A percentile compares a stretch with the other conserved stretches of the same genome.
Conservation (phyloP, 2,888 invertebrate genomes). For the Onchidella celtica region DNA sequence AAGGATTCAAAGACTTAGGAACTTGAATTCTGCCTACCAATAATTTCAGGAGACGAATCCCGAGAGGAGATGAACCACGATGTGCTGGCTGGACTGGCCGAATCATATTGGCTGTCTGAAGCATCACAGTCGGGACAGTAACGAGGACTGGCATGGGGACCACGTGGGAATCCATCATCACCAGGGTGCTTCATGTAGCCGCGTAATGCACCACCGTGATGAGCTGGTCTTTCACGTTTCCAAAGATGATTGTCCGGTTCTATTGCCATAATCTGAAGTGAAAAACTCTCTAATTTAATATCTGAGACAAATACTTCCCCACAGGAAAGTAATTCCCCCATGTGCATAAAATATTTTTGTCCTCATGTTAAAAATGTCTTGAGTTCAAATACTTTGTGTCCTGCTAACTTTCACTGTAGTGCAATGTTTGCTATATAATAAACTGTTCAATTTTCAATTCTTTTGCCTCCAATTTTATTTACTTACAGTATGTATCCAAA, state of each 20-base stretch:
- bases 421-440: too few species aligned
- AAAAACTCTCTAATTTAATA: not conserved
- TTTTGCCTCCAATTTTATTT: not conserved
- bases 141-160: slow-evolving; percentile 72
- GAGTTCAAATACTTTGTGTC: too few species aligned
- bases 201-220: slow-evolving; percentile 78
- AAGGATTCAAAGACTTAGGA: not conserved
- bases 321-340: not conserved
- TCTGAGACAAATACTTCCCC: not conserved
- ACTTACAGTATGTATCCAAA: too few species aligned
- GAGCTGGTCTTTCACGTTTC: slow-evolving; percentile 73
- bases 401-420: too few species aligned
- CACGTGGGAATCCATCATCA: slow-evolving; percentile 75
- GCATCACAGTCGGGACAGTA: slow-evolving; percentile 65
- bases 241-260: slow-evolving; percentile 73
- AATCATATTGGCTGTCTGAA: slow-evolving; percentile 69
- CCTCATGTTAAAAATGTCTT: too few species aligned
- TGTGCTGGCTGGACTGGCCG: slow-evolving; percentile 68
- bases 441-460: too few species aligned
- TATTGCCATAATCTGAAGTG: slow-evolving; percentile 76
- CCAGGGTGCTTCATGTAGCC: slow-evolving; percentile 70
- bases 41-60: slow-evolving; percentile 56
- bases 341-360: too few species aligned
- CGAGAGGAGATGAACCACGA: slow-evolving; percentile 72
- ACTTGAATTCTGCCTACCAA: not conserved